phyloP scores from a whole-genome alignment of 2,113 vertebrate genomes.

The Oplegnathus fasciatus region DNA sequence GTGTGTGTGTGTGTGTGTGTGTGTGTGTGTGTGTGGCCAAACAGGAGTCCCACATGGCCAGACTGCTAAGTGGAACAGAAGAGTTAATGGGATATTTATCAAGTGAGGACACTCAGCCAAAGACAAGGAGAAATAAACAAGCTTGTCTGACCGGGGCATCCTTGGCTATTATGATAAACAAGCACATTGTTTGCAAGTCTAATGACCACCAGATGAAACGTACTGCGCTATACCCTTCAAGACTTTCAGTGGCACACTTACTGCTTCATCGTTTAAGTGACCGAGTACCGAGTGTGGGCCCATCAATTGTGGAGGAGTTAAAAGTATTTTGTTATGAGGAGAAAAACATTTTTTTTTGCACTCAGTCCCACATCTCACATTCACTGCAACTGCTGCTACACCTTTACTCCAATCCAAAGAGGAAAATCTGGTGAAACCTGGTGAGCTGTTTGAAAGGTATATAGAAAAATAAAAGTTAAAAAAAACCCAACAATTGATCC shows the following conservation, averaged over 20 bases:
- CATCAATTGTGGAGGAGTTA: background rate
- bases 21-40: conserved; percentile 33
- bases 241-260: conserved; percentile 38
- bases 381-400: background rate
- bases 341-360: too few relatives aligned
- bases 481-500: background rate
- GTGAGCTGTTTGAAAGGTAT: background rate
- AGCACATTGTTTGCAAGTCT: conserved; percentile 75
- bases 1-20: conserved; percentile 11
- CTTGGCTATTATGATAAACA: conserved; percentile 75
- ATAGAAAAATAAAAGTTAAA: background rate
- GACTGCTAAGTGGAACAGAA: conserved; percentile 69
- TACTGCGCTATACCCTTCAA: conserved; percentile 50
- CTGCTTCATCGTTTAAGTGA: conserved; percentile 45
- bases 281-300: background rate
- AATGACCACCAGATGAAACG: conserved; percentile 69
- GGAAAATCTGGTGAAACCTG: background rate
- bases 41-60: conserved; percentile 64
- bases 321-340: background rate
- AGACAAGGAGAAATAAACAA: conserved; percentile 80
- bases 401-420: background rate
- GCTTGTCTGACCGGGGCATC: conserved; percentile 71
- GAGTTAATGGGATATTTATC: conserved; percentile 82
- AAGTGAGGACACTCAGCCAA: conserved; percentile 72
- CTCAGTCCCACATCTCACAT: background rate